Conservation (phyloP, 2,797 vertebrate genomes). For the Phalanger gymnotis region DNA sequence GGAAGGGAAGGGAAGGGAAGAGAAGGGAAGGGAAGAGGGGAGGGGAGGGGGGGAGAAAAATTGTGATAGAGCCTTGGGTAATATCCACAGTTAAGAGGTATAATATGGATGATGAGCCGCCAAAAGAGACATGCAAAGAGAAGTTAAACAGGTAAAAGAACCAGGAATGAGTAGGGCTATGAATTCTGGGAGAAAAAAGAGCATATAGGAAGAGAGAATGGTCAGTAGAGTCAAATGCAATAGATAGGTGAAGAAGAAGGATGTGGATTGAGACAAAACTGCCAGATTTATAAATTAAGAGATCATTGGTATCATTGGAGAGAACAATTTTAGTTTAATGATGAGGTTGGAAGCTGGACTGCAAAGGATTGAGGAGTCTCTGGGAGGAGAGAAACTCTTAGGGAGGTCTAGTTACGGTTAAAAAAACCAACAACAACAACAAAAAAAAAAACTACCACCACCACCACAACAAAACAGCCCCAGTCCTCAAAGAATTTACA, state of each 20-base stretch:
- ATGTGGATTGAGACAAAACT: background rate
- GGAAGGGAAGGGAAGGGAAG: too few relatives aligned
- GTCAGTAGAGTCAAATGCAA: background rate
- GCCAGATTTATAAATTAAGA: background rate
- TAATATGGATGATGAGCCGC: background rate
- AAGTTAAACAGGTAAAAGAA: background rate
- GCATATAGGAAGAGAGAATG: background rate
- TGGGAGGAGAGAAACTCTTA: background rate
- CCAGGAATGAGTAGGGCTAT: background rate
- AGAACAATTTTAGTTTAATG: background rate
- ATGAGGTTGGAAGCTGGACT: background rate
- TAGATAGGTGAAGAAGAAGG: too few relatives aligned
- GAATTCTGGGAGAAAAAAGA: background rate
- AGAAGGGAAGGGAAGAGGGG: too few relatives aligned
- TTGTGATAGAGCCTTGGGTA: background rate
- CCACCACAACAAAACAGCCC: background rate
- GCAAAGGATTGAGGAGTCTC: background rate
- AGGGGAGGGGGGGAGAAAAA: background rate
- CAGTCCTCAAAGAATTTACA: accelerated
- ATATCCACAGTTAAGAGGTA: background rate
- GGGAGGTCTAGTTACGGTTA: background rate
- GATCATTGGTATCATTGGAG: background rate
- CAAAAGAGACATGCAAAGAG: background rate
- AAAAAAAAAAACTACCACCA: too few relatives aligned
- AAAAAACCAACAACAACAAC: too few relatives aligned